Evolutionary conservation across 2,113 vertebrate genomes (phyloP).

Genomic region (Strix aluco): DNA sequence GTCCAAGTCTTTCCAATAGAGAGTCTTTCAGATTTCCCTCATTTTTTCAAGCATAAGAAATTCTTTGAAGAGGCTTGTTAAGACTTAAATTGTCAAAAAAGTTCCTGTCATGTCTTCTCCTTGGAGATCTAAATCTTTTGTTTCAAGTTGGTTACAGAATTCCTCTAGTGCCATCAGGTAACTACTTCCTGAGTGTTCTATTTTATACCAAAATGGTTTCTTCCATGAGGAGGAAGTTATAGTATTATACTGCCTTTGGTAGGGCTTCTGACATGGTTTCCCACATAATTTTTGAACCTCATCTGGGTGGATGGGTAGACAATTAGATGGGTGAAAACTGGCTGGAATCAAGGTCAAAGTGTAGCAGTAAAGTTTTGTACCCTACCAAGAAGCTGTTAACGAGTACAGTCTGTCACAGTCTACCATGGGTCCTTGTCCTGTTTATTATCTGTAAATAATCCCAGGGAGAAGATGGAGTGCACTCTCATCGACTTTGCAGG

Average conservation of each 20-base stretch:
- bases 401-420: neutral
- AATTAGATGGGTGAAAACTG: neutral
- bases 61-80: neutral
- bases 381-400: neutral
- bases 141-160: neutral
- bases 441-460: neutral
- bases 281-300: neutral
- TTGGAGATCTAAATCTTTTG: neutral
- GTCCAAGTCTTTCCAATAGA: neutral
- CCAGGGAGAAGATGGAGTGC: neutral
- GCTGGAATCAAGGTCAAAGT: neutral
- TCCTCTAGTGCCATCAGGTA: neutral
- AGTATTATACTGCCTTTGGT: neutral
- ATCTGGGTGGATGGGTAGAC: neutral
- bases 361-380: neutral
- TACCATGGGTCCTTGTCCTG: neutral
- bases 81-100: neutral
- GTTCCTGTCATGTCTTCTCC: neutral
- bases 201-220: neutral
- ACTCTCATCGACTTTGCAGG: neutral
- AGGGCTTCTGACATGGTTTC: neutral
- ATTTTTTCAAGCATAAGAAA: neutral
- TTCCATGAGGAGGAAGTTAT: neutral
- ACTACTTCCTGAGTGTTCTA: neutral
- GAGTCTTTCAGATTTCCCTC: neutral